phyloP scores from a whole-genome alignment of 2,113 vertebrate genomes.

The Serinus canaria region DNA sequence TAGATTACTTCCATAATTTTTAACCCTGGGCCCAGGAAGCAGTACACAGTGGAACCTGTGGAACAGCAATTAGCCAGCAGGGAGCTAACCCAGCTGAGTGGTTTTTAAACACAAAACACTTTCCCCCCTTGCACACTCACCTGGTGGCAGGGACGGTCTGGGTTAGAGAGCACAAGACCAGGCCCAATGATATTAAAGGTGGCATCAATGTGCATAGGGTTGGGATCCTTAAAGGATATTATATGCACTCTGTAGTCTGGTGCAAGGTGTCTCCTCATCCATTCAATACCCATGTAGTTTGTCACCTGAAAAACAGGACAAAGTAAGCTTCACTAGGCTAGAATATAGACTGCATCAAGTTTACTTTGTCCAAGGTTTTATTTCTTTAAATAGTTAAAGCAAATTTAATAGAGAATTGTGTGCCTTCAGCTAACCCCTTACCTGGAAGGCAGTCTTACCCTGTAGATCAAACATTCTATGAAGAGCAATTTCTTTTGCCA shows the following conservation, averaged over 20 bases:
- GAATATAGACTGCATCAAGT: not conserved
- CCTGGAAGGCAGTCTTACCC: not conserved
- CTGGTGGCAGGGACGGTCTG: slow-evolving; percentile 93
- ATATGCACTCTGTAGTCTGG: slow-evolving; percentile 92
- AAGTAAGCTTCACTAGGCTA: not conserved
- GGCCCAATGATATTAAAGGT: slow-evolving; percentile 98
- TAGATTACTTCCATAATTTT: not conserved
- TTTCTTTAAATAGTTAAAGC: not conserved
- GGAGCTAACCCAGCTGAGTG: not conserved
- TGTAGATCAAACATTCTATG: not conserved
- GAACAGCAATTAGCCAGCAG: not conserved
- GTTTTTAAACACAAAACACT: not conserved
- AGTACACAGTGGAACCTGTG: not conserved
- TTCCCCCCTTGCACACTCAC: slow-evolving; percentile 52
- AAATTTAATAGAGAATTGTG: not conserved
- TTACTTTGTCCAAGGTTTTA: not conserved
- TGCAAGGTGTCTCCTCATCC: slow-evolving; percentile 95
- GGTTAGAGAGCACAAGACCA: slow-evolving; percentile 94
- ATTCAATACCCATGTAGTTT: slow-evolving; percentile 95
- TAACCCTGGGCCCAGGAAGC: not conserved
- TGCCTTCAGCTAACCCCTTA: not conserved
- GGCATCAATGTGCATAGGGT: slow-evolving; percentile 98
- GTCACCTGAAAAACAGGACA: slow-evolving; percentile 82
- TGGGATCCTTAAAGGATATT: slow-evolving; percentile 95
- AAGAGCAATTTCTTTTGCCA: not conserved